Evolutionary conservation across 2,888 invertebrate genomes (phyloP), one percentile per base, ranked within the genome.

Genomic region (Andrena dorsata): DNA sequence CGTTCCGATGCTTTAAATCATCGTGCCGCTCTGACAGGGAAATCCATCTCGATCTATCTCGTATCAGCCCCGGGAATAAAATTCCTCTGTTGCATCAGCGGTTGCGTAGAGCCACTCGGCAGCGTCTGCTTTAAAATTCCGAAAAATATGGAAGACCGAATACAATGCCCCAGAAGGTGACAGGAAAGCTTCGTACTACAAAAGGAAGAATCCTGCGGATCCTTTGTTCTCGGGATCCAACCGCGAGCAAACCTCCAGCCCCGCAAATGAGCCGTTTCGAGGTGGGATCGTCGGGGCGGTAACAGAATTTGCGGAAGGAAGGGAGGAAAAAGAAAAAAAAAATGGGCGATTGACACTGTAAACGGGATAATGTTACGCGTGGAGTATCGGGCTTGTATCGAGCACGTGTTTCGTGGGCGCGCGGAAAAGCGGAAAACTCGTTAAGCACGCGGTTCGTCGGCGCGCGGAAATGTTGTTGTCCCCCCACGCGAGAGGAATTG

Each of bases 381-480:
- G 51, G 6, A 8, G 13, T 56, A 10, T 20, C 23, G 0, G 1
- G 7, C 23, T 30, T 8, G n/a, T 20, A 13, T 23, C 28, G 10
- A 23, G 30, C 47, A 41, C 47, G 20, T 58, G 76, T 58, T 28
- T 10, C 23, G 13, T 13, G 10, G 49, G 16, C 32, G 7, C 2
- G 20, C 20, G 65, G 41, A 65, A 58, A 79, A 49, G 28, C 56
- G 30, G 49, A 20, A 64, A 69, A 64, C 53, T 72, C 63, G 49
- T 47, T 69, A 69, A 79, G 76, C 70, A 70, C 30, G 16, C 16
- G 35, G 64, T 56, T 32, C 56, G 72, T 78, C 66, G 56, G 28
- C 49, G 35, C 30, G 20, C 47, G 23, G 66, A 49, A 80, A 75
- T 66, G 74, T 47, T 30, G 23, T 26, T 10, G 8, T 16, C 35